Conservation (phyloP, 2,797 vertebrate genomes). For the Rhinoraja longicauda region DNA sequence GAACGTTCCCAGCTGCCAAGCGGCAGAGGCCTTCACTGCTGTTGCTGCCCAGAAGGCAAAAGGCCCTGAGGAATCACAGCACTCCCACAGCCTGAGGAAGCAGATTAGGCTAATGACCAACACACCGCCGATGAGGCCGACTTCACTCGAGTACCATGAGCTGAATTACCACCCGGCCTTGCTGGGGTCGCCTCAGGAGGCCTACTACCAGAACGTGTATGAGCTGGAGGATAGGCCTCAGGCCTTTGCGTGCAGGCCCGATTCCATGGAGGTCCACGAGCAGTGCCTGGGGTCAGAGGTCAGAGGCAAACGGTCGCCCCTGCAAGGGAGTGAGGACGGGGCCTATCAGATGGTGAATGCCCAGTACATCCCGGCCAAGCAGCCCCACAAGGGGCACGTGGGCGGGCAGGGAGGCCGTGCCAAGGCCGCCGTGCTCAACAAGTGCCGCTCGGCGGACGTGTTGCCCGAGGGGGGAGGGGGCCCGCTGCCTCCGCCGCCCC, state of each 20-base stretch:
- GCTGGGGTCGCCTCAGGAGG: not conserved
- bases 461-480: conserved; percentile 53
- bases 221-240: conserved; percentile 45
- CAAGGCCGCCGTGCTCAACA: conserved; percentile 45
- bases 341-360: conserved; percentile 68
- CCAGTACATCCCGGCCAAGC: conserved; percentile 72
- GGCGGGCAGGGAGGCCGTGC: conserved; percentile 47
- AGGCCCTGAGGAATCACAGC: conserved; percentile 50
- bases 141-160: conserved; percentile 40
- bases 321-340: conserved; percentile 43
- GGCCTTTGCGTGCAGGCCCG: conserved; percentile 52
- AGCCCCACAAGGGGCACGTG: conserved; percentile 30
- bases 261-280: conserved; percentile 49
- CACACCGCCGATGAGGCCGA: conserved; percentile 38
- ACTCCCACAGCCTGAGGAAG: conserved; percentile 46
- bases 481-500: too few relatives aligned
- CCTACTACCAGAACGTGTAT: conserved; percentile 38
- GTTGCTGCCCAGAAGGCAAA: conserved; percentile 45
- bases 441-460: conserved; percentile 52
- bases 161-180: conserved; percentile 50
- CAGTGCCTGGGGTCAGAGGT: conserved; percentile 40
- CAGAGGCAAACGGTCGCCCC: conserved; percentile 44
- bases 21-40: conserved; percentile 26
- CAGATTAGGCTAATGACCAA: conserved; percentile 39
- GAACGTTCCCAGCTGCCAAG: conserved; percentile 44